Percentiles rank a stretch among this genome's conserved stretches.
phyloP scores from a whole-genome alignment of 2,797 vertebrate genomes.

The Paratrypauchen microcephalus region DNA sequence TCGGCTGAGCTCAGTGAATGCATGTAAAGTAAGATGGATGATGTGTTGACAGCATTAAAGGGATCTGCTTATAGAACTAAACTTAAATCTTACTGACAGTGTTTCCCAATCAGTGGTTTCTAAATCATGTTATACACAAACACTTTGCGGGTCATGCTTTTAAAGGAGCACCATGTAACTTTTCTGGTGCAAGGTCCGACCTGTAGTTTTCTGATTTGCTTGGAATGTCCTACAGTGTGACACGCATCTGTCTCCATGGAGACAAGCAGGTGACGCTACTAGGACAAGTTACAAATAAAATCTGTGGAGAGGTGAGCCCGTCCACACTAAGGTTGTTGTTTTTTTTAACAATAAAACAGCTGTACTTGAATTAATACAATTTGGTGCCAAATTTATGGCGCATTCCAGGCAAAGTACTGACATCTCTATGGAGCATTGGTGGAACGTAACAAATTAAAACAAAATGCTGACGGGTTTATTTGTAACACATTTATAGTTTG shows the following conservation, averaged over 20 bases:
- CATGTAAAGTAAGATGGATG: slow-evolving; percentile 69
- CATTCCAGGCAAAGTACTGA: not conserved
- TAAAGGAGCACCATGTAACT: not conserved
- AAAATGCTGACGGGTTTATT: no score
- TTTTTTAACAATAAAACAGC: not conserved
- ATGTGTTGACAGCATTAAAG: slow-evolving; percentile 55
- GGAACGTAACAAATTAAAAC: no score
- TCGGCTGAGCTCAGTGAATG: slow-evolving; percentile 61
- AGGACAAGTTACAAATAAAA: no score
- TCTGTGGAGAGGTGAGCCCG: no score
- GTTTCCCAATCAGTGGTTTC: not conserved
- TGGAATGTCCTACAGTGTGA: not conserved
- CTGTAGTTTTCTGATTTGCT: not conserved
- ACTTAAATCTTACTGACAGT: slow-evolving; percentile 1
- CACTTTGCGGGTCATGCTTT: slow-evolving; percentile 12
- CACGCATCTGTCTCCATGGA: no score
- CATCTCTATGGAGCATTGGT: not conserved
- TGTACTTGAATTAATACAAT: not conserved
- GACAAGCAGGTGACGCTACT: no score
- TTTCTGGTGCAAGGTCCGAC: not conserved
- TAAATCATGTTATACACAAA: not conserved
- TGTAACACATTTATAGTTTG: no score
- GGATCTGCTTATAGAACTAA: not conserved
- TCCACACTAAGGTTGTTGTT: not conserved
- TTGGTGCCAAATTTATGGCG: not conserved